These are phyloP conservation scores for Pollimyrus isidori DNA, from an alignment of 2,113 vertebrate genomes.

Conservation along the genomic window DNA sequence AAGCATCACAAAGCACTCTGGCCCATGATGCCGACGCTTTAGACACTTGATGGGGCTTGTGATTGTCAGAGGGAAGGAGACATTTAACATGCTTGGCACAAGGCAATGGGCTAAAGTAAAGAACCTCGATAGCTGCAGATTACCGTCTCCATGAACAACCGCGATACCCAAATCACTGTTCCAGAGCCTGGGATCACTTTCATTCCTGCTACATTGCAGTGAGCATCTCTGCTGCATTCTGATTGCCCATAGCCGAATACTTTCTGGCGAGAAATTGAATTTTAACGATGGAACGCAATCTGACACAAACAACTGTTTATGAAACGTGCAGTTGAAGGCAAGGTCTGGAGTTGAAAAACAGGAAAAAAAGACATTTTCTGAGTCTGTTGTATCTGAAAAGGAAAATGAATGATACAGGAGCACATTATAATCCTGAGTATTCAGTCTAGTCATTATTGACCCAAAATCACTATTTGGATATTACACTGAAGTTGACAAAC, in stretches of 20 bases:
- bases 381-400: not conserved
- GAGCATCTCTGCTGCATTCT: not conserved
- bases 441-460: not conserved
- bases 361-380: not conserved
- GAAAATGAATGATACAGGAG: not conserved
- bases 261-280: not conserved
- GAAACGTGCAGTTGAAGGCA: not conserved
- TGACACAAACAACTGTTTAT: not conserved
- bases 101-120: not conserved
- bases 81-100: not conserved
- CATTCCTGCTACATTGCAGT: not conserved
- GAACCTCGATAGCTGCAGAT: not conserved
- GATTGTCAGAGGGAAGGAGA: not conserved
- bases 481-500: not conserved
- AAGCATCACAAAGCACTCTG: not conserved
- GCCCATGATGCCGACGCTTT: not conserved
- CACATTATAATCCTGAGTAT: not conserved
- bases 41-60: not conserved
- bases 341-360: not conserved
- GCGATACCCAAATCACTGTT: not conserved
- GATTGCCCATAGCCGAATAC: not conserved
- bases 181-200: not conserved
- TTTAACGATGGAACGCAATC: not conserved
- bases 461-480: not conserved
- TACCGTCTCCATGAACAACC: not conserved